These are phyloP conservation scores for Petrocephalus microphthalmus DNA, from an alignment of 2,113 vertebrate species.

Conservation along the genomic window DNA sequence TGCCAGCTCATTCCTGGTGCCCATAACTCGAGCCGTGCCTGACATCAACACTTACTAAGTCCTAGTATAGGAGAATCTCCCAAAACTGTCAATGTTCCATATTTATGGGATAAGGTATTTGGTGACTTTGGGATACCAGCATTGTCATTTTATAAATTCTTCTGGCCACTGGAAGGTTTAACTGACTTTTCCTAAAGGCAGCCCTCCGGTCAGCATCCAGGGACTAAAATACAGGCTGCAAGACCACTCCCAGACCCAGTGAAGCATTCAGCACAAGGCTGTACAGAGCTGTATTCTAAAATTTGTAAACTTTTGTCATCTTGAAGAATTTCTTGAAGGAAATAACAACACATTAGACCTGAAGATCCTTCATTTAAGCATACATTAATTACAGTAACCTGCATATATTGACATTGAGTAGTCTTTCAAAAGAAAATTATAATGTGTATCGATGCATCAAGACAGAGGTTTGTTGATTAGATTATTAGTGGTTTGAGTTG, in stretches of 20 bases:
- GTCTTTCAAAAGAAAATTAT: neutral
- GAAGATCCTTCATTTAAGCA: neutral
- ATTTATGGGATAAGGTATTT: neutral
- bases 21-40: neutral
- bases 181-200: slow-evolving; percentile 17
- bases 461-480: neutral
- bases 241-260: neutral
- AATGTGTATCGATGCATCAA: neutral
- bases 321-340: neutral
- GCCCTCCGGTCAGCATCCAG: neutral
- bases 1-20: neutral
- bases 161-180: slow-evolving; percentile 28
- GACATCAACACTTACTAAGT: neutral
- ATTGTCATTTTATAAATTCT: neutral
- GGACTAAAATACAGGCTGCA: neutral
- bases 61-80: neutral
- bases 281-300: neutral
- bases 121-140: neutral
- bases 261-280: neutral
- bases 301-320: neutral
- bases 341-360: neutral
- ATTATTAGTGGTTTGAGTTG: neutral
- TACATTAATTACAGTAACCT: neutral
- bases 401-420: neutral
- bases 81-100: neutral